Evolutionary conservation across 1,140 invertebrate genomes (phyloP).

Genomic region (Aradophagus sp.): DNA sequence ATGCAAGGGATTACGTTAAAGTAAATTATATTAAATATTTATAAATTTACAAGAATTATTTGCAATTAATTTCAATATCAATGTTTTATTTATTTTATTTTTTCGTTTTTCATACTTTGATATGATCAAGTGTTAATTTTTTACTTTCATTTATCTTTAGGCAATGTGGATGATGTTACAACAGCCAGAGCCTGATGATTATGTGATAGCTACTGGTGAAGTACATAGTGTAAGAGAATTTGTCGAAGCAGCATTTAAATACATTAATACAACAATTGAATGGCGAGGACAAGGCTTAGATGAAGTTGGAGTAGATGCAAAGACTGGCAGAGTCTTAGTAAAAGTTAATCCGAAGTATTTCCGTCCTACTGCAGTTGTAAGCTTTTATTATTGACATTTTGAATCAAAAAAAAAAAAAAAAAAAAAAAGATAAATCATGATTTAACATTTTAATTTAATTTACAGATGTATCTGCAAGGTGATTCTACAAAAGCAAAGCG

Average conservation of each 20-base stretch:
- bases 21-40: conserved; percentile 73
- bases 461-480: conserved; percentile 89
- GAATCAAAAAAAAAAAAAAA: too few species aligned
- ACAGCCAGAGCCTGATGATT: conserved; percentile 93
- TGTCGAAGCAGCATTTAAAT: conserved; percentile 91
- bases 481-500: conserved; percentile 92
- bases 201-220: conserved; percentile 97
- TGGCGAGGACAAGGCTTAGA: conserved; percentile 92
- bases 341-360: conserved; percentile 96
- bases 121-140: too few species aligned
- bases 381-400: conserved; percentile 66
- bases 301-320: conserved; percentile 92
- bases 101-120: too few species aligned
- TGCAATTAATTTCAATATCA: not conserved
- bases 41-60: too few species aligned
- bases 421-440: too few species aligned
- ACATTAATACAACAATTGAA: conserved; percentile 82
- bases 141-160: conserved; percentile 72
- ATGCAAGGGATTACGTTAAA: conserved; percentile 99
- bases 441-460: conserved; percentile 41
- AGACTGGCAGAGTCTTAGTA: conserved; percentile 85
- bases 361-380: conserved; percentile 97
- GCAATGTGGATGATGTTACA: conserved; percentile 99
- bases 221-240: conserved; percentile 97
- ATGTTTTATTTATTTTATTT: too few species aligned